These are phyloP conservation scores for Ganaspis sp. DNA, from an alignment of 1,140 invertebrate genomes.

Conservation along the genomic window DNA sequence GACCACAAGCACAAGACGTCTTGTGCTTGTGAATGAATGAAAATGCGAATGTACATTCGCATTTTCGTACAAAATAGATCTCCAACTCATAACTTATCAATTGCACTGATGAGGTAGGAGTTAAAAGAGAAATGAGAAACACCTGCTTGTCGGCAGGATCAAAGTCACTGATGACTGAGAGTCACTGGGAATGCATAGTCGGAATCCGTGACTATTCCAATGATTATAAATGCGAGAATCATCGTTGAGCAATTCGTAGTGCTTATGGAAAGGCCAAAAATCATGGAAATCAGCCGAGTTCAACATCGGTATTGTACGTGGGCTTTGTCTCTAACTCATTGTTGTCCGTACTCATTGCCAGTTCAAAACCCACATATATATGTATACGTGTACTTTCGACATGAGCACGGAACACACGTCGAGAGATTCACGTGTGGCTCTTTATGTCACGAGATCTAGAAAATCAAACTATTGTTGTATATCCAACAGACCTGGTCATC, in stretches of 20 bases:
- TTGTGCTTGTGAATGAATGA: no score
- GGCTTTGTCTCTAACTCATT: slow-evolving; percentile 74
- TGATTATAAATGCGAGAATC: slow-evolving; percentile 75
- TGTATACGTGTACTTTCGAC: slow-evolving; percentile 41
- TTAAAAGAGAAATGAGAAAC: slow-evolving; percentile 10
- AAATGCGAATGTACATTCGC: no score
- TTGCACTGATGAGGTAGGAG: background rate
- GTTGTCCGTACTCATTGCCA: slow-evolving; percentile 64
- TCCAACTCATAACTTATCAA: background rate
- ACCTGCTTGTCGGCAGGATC: background rate
- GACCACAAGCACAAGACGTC: no score
- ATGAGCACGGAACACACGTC: slow-evolving; percentile 34
- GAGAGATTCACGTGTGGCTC: slow-evolving; percentile 9
- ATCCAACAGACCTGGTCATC: slow-evolving; percentile 20
- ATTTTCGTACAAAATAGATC: background rate
- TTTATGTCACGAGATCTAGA: slow-evolving; percentile 40
- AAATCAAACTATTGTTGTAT: slow-evolving; percentile 46
- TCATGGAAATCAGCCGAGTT: slow-evolving; percentile 76
- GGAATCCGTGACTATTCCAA: slow-evolving; percentile 56
- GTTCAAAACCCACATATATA: slow-evolving; percentile 33
- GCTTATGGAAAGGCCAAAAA: slow-evolving; percentile 74
- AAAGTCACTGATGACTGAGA: slow-evolving; percentile 40
- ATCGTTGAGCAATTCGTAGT: slow-evolving; percentile 70
- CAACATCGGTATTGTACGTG: slow-evolving; percentile 75
- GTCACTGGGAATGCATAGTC: slow-evolving; percentile 41